Evolutionary conservation across 2,113 vertebrate genomes (phyloP).

Genomic region (Emydura subglobosa): DNA sequence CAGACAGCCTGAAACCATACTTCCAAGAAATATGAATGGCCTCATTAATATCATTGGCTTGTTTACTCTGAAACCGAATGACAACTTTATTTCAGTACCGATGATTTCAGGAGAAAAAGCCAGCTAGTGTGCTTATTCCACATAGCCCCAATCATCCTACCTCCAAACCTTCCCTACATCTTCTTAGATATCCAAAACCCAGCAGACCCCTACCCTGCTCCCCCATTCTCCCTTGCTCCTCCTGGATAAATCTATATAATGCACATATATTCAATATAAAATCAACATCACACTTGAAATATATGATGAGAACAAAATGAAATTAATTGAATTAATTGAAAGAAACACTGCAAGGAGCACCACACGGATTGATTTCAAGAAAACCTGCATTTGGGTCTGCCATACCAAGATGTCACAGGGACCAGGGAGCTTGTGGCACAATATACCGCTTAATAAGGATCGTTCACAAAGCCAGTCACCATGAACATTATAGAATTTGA

Average conservation of each 20-base stretch:
- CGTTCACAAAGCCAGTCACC: neutral
- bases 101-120: neutral
- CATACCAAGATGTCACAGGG: too few relatives aligned
- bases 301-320: constrained; percentile 44
- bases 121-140: neutral
- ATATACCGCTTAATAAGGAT: neutral
- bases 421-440: too few relatives aligned
- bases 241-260: neutral
- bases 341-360: constrained; percentile 43
- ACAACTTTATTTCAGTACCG: neutral
- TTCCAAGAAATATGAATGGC: neutral
- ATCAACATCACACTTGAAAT: constrained; percentile 1
- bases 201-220: neutral
- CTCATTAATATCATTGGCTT: neutral
- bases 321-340: constrained; percentile 39
- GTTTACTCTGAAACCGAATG: neutral
- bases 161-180: neutral
- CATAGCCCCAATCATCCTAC: neutral
- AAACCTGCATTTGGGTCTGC: constrained; percentile 28
- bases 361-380: constrained; percentile 45
- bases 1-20: neutral
- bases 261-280: constrained; percentile 39
- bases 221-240: neutral
- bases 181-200: neutral
- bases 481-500: neutral